phyloP scores from a whole-genome alignment of 2,797 vertebrate genomes.

The Phyllotis vaccarum region DNA sequence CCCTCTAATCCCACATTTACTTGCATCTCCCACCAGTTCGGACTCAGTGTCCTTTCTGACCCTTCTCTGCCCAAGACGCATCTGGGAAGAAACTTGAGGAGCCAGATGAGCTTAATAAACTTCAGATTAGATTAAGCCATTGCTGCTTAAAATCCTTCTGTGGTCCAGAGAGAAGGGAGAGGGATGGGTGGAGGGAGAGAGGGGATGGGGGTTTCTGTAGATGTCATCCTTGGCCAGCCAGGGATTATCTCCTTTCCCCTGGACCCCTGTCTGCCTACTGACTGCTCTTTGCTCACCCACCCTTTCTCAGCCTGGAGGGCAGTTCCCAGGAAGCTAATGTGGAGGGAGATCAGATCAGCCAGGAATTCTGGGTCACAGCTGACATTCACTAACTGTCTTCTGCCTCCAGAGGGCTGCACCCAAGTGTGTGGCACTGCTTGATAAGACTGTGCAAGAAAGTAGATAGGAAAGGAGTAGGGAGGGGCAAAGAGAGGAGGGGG shows the following conservation, averaged over 20 bases:
- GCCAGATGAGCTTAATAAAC: neutral
- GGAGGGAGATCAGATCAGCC: neutral
- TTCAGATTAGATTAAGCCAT: neutral
- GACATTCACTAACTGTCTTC: neutral
- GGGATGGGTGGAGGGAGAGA: too few species aligned
- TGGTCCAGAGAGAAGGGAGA: neutral
- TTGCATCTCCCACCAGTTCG: neutral
- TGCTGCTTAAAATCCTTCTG: neutral
- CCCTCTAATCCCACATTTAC: neutral
- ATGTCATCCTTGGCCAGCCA: neutral
- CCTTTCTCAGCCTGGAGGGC: neutral
- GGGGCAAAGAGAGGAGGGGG: too few species aligned
- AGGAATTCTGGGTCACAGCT: neutral
- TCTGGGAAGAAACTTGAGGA: neutral
- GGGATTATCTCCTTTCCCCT: neutral
- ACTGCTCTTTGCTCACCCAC: neutral
- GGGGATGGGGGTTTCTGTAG: too few species aligned
- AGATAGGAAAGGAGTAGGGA: too few species aligned
- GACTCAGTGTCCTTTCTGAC: neutral
- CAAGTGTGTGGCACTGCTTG: fast-evolving
- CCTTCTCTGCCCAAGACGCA: neutral
- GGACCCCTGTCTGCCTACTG: neutral
- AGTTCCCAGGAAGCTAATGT: neutral
- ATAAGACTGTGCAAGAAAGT: neutral
- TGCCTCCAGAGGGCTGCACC: fast-evolving